Evolutionary conservation across 2,888 invertebrate genomes (phyloP).

Genomic region (Diarsia rubi): DNA sequence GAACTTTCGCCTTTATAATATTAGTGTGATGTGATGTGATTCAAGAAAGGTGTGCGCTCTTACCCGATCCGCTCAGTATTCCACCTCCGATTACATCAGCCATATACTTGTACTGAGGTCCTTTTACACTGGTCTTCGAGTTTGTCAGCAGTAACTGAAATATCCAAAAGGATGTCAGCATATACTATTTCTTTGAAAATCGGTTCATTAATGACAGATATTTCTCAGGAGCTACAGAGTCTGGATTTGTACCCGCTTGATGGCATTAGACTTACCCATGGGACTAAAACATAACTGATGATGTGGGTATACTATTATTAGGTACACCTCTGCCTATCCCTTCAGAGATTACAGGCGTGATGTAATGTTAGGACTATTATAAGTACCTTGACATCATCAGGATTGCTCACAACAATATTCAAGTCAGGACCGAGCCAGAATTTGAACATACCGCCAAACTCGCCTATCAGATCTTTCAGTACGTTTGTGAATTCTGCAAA

Average conservation of each 20-base stretch:
- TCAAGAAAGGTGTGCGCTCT: background rate
- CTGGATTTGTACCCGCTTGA: too few relatives aligned
- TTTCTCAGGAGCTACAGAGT: too few relatives aligned
- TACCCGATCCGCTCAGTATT: constrained; percentile 85
- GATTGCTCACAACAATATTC: constrained; percentile 79
- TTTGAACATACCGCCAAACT: constrained; percentile 75
- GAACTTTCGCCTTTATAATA: too few relatives aligned
- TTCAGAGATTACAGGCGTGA: too few relatives aligned
- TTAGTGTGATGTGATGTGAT: too few relatives aligned
- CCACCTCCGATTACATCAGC: constrained; percentile 79
- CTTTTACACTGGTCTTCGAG: constrained; percentile 78
- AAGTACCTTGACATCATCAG: constrained; percentile 81
- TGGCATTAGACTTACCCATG: too few relatives aligned
- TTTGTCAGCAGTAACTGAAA: constrained; percentile 79
- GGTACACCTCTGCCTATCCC: too few relatives aligned
- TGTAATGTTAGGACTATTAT: too few relatives aligned
- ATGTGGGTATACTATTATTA: too few relatives aligned
- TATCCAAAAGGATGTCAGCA: background rate
- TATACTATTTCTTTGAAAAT: too few relatives aligned
- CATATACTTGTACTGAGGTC: constrained; percentile 85
- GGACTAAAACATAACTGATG: too few relatives aligned
- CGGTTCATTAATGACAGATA: too few relatives aligned
- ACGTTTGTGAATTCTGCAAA: constrained; percentile 77
- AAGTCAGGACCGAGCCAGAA: constrained; percentile 86
- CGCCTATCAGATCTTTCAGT: constrained; percentile 67